A percentile compares a stretch with the other conserved stretches of the same genome.
Evolutionary conservation across 2,797 vertebrate species (phyloP).

Genomic region (Danio aesculapii): DNA sequence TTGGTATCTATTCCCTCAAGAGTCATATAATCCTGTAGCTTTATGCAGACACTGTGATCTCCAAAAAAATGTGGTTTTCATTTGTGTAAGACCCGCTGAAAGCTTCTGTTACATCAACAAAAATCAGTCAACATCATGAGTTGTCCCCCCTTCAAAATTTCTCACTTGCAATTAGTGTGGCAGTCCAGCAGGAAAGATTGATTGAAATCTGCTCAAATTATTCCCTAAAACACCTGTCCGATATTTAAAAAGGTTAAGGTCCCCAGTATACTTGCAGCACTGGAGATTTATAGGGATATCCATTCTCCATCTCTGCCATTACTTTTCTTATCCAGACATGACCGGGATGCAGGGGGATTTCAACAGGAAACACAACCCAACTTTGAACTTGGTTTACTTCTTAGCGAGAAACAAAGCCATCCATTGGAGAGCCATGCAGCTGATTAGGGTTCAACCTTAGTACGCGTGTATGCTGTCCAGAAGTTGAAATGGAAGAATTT

Average conservation of each 20-base stretch:
- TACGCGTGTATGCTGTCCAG: slow-evolving; percentile 39
- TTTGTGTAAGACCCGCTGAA: slow-evolving; percentile 65
- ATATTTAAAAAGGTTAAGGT: slow-evolving; percentile 38
- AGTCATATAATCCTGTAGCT: slow-evolving; percentile 68
- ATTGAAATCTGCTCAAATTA: slow-evolving; percentile 24
- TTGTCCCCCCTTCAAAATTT: slow-evolving; percentile 5
- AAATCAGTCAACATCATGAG: slow-evolving; percentile 33
- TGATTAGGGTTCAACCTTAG: slow-evolving; percentile 58
- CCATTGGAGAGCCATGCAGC: slow-evolving; percentile 36
- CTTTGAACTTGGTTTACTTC: slow-evolving; percentile 57
- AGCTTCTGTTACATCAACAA: slow-evolving; percentile 43
- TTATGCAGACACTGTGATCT: slow-evolving; percentile 61
- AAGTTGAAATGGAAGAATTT: slow-evolving; percentile 46
- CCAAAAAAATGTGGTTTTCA: slow-evolving; percentile 73
- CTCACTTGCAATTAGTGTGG: slow-evolving; percentile 45
- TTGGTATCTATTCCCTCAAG: slow-evolving; percentile 63
- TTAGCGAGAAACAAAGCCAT: slow-evolving; percentile 41
- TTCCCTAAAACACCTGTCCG: slow-evolving; percentile 47
- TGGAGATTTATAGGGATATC: slow-evolving; percentile 44
- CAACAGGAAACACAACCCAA: slow-evolving; percentile 70
- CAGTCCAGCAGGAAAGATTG: slow-evolving; percentile 41
- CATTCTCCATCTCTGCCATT: slow-evolving; percentile 39
- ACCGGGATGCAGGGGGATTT: slow-evolving; percentile 62
- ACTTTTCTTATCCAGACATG: slow-evolving; percentile 65
- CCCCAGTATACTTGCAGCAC: neutral